Evolutionary conservation across 2,888 invertebrate species (phyloP).

Genomic region (Pyralis farinalis): DNA sequence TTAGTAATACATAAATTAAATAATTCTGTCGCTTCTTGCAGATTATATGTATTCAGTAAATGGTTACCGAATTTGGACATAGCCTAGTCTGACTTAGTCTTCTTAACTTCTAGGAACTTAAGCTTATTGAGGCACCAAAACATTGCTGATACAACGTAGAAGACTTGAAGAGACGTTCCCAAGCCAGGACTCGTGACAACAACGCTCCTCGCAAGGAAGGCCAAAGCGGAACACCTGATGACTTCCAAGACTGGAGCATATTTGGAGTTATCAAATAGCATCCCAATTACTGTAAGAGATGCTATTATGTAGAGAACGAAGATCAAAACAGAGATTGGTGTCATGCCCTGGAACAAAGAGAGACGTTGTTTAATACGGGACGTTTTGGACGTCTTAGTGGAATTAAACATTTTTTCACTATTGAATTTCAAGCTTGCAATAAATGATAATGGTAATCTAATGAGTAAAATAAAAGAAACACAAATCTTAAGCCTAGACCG

Average conservation of each 20-base stretch:
- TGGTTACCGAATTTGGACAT: no score
- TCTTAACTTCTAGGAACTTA: constrained; percentile 78
- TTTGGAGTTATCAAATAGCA: constrained; percentile 85
- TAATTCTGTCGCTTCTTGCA: no score
- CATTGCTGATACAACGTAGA: constrained; percentile 81
- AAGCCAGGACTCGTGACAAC: constrained; percentile 52
- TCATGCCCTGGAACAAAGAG: constrained; percentile 80
- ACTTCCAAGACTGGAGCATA: constrained; percentile 84
- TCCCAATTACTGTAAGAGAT: constrained; percentile 85
- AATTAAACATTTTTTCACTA: no score
- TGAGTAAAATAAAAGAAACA: no score
- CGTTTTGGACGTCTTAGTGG: no score
- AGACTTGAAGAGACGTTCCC: constrained; percentile 72
- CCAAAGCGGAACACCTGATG: constrained; percentile 82
- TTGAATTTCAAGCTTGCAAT: no score
- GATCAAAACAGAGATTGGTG: constrained; percentile 78
- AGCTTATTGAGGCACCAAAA: constrained; percentile 84
- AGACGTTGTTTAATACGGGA: no score
- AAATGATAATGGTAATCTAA: no score
- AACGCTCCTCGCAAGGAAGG: constrained; percentile 66
- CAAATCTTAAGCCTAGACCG: no score
- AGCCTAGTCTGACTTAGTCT: constrained; percentile 43
- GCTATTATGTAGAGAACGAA: constrained; percentile 84
- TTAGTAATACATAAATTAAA: no score
- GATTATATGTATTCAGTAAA: no score